A percentile compares a stretch with the other conserved stretches of the same genome.
Conservation (phyloP, 2,888 invertebrate genomes). For the Abscondita cerata region DNA sequence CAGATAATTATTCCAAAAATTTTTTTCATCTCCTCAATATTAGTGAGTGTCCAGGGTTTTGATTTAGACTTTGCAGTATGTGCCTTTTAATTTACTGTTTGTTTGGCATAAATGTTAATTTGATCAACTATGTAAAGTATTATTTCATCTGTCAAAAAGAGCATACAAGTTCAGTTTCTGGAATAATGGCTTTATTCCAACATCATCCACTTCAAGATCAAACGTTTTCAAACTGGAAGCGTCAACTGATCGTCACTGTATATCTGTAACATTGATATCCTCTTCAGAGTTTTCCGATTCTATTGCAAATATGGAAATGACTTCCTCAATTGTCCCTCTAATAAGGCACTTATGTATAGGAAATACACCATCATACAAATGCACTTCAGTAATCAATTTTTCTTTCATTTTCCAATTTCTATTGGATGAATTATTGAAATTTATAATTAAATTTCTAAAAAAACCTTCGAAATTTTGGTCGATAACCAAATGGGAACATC, state of each 20-base stretch:
- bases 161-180: too few species aligned
- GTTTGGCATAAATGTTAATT: not conserved
- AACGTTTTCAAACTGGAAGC: not conserved
- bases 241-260: not conserved
- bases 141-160: too few species aligned
- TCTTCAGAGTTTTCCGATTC: not conserved
- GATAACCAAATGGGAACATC: too few species aligned
- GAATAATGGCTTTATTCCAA: not conserved
- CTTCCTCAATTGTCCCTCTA: not conserved
- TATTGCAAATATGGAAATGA: not conserved
- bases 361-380: not conserved
- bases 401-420: too few species aligned
- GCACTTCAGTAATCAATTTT: too few species aligned
- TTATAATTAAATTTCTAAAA: too few species aligned
- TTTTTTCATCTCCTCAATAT: not conserved
- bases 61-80: not conserved
- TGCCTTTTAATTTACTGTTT: not conserved
- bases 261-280: too few species aligned
- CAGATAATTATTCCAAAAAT: not conserved
- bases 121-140: not conserved
- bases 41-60: not conserved
- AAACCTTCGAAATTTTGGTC: too few species aligned
- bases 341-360: not conserved
- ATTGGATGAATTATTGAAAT: too few species aligned
- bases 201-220: not conserved